Conservation (phyloP, 2,797 vertebrate species). For the Alauda arvensis region DNA sequence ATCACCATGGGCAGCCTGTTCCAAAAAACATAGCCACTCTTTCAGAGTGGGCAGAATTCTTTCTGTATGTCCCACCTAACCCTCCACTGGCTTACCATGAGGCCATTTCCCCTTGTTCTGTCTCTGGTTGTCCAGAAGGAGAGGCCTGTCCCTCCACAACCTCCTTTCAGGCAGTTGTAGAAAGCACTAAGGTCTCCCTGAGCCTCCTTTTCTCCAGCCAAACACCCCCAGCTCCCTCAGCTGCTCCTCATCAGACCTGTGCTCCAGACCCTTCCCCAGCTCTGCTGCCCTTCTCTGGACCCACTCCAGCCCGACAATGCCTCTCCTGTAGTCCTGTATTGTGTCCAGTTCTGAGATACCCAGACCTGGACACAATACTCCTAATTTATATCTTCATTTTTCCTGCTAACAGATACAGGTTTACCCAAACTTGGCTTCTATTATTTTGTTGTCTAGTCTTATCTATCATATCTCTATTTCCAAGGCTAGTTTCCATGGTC, state of each 20-base stretch:
- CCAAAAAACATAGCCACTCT: background rate
- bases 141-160: background rate
- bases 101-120: background rate
- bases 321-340: no score
- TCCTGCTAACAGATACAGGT: background rate
- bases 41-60: background rate
- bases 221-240: background rate
- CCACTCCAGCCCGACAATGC: fast-evolving
- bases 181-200: no score
- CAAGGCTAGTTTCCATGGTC: background rate
- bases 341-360: no score
- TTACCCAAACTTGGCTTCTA: background rate
- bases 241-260: background rate
- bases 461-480: background rate
- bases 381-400: background rate
- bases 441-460: background rate
- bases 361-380: fast-evolving
- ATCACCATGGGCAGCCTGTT: background rate
- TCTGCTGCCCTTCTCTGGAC: fast-evolving
- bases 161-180: background rate
- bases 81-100: background rate
- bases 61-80: background rate
- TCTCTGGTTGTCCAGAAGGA: background rate
- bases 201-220: background rate
- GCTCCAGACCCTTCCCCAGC: background rate